Percentiles rank a stretch among this genome's conserved stretches.
Conservation (phyloP, 2,888 invertebrate genomes). For the Cosmorhoe ocellata region DNA sequence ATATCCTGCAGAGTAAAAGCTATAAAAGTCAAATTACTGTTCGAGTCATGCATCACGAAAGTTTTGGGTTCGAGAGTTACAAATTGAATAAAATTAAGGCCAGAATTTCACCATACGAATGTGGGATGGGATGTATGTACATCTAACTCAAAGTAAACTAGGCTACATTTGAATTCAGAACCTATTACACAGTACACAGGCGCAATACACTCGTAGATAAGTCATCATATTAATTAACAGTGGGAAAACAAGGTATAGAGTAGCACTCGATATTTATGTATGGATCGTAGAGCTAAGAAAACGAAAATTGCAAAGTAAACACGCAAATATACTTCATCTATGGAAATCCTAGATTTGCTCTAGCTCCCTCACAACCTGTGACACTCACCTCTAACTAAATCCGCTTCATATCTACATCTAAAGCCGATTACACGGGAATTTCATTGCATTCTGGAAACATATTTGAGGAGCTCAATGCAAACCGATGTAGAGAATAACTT, state of each 20-base stretch:
- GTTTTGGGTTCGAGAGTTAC: constrained; percentile 75
- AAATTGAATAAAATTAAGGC: constrained; percentile 79
- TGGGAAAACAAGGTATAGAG: too few relatives aligned
- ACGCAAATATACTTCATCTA: too few relatives aligned
- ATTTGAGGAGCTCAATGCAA: constrained; percentile 9
- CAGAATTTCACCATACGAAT: constrained; percentile 49
- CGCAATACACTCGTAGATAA: too few relatives aligned
- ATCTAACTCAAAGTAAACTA: constrained; percentile 35
- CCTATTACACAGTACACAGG: not conserved
- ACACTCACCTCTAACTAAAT: constrained; percentile 26
- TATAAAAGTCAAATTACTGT: constrained; percentile 78
- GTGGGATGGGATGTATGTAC: constrained; percentile 34
- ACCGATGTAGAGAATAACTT: constrained; percentile 6
- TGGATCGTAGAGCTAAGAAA: too few relatives aligned
- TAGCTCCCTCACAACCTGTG: constrained; percentile 3
- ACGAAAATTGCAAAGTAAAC: too few relatives aligned
- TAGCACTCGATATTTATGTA: too few relatives aligned
- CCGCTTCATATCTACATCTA: constrained; percentile 21
- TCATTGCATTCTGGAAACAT: constrained; percentile 20
- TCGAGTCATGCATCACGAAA: constrained; percentile 76
- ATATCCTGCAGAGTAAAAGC: constrained; percentile 62
- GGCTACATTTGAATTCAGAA: not conserved
- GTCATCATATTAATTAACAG: too few relatives aligned
- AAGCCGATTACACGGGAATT: constrained; percentile 26
- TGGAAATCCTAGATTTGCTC: too few relatives aligned